Evolutionary conservation across 2,888 invertebrate genomes (phyloP).

Genomic region (Coelopa pilipes): DNA sequence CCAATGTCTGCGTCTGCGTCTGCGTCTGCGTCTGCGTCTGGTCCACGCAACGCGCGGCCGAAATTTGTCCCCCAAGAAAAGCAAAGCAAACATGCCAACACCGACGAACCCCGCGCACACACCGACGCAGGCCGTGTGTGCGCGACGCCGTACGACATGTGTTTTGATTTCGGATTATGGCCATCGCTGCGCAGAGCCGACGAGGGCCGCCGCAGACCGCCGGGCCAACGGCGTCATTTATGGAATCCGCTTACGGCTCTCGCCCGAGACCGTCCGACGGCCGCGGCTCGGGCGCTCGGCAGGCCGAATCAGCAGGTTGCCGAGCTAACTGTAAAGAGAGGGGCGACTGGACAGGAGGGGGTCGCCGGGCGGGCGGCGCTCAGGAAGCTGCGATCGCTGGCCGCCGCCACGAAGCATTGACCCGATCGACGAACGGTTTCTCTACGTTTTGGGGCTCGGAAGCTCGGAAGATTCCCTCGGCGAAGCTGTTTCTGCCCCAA

Average conservation of each 20-base stretch:
- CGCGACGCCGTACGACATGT: background rate
- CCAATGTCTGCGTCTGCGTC: no score
- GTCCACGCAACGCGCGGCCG: background rate
- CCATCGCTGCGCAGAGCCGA: constrained; percentile 4
- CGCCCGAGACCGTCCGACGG: background rate
- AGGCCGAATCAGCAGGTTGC: no score
- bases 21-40: no score
- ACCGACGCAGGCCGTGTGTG: background rate
- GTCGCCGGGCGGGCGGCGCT: no score
- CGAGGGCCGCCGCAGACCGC: background rate
- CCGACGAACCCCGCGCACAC: background rate
- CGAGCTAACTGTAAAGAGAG: no score
- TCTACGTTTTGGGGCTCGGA: background rate
- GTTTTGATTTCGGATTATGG: constrained; percentile 28
- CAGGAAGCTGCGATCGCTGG: no score
- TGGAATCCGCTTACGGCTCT: constrained; percentile 28
- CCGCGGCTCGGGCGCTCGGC: no score
- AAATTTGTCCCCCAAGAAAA: background rate
- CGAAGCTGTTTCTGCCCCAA: no score
- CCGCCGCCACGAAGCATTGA: background rate
- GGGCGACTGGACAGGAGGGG: no score
- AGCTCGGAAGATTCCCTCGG: no score
- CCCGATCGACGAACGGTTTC: background rate
- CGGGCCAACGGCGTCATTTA: constrained; percentile 34
- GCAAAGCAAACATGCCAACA: background rate